These are phyloP conservation scores for Macrosteles quadrilineatus DNA, from an alignment of 1,140 invertebrate genomes.

Conservation along the genomic window DNA sequence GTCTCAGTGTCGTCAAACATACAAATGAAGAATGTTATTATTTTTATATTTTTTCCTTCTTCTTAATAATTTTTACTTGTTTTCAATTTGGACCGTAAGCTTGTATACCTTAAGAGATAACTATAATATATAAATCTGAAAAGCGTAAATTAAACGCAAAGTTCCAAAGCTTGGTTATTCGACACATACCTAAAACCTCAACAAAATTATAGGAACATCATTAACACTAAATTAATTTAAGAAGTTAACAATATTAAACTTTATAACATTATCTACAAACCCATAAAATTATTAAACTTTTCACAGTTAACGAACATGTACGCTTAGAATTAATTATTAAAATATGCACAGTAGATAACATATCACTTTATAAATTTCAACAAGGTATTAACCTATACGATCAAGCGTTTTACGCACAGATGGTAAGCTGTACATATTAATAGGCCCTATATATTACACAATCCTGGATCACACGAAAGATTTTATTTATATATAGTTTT, in stretches of 20 bases:
- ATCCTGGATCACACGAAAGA: neutral
- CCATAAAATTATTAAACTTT: conserved; percentile 1
- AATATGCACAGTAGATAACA: conserved; percentile 4
- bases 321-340: neutral
- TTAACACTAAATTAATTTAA: neutral
- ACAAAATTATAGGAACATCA: too few species aligned
- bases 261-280: conserved; percentile 7
- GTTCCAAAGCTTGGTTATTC: too few species aligned
- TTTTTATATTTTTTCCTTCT: too few species aligned
- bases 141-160: too few species aligned
- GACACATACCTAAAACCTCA: too few species aligned
- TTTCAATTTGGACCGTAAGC: too few species aligned
- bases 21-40: too few species aligned
- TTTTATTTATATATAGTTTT: neutral
- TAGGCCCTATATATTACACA: conserved; percentile 13
- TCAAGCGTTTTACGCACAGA: neutral
- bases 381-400: conserved; percentile 9
- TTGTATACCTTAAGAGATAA: too few species aligned
- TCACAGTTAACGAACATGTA: neutral
- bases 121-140: too few species aligned
- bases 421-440: neutral
- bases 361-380: neutral
- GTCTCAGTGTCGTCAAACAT: too few species aligned
- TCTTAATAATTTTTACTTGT: too few species aligned
- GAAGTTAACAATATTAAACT: neutral